A percentile compares a stretch with the other conserved stretches of the same genome.
Evolutionary conservation across 2,797 vertebrate genomes (phyloP).

Genomic region (Choloepus didactylus): DNA sequence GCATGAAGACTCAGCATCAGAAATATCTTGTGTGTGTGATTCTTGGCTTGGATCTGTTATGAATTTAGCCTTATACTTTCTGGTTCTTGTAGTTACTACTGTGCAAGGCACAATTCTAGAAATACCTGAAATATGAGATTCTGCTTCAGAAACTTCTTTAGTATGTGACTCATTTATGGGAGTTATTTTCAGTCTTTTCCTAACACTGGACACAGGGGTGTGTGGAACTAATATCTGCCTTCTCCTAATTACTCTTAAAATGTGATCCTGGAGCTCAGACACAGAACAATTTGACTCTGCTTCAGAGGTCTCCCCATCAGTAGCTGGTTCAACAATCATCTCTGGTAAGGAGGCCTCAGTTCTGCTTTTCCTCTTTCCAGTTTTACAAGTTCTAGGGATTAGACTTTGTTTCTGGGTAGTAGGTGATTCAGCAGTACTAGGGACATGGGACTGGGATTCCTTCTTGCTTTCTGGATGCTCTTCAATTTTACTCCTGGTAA

Average conservation of each 20-base stretch:
- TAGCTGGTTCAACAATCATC: slow-evolving; percentile 73
- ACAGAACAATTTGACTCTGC: slow-evolving; percentile 91
- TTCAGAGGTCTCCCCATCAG: slow-evolving; percentile 92
- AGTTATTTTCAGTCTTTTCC: slow-evolving; percentile 77
- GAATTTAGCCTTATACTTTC: slow-evolving; percentile 76
- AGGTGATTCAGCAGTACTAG: slow-evolving; percentile 70
- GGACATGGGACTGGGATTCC: slow-evolving; percentile 66
- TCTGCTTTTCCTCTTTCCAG: slow-evolving; percentile 82
- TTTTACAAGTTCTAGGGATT: not conserved
- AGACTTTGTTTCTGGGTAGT: slow-evolving; percentile 13
- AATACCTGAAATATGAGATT: slow-evolving; percentile 90
- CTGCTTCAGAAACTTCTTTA: slow-evolving; percentile 91
- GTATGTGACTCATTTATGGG: slow-evolving; percentile 73
- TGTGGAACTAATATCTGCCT: slow-evolving; percentile 84
- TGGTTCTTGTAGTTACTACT: slow-evolving; percentile 82
- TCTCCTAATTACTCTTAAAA: slow-evolving; percentile 85
- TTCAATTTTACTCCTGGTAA: slow-evolving; percentile 84
- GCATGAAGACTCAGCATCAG: slow-evolving; percentile 88
- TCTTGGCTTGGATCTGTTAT: slow-evolving; percentile 52
- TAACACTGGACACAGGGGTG: slow-evolving; percentile 53
- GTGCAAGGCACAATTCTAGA: slow-evolving; percentile 81
- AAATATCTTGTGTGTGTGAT: slow-evolving; percentile 76
- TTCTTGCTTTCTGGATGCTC: slow-evolving; percentile 69
- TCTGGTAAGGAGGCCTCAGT: slow-evolving; percentile 42
- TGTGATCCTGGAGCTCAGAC: slow-evolving; percentile 81